Conservation (phyloP, 2,797 vertebrate species). For the Notamacropus eugenii region DNA sequence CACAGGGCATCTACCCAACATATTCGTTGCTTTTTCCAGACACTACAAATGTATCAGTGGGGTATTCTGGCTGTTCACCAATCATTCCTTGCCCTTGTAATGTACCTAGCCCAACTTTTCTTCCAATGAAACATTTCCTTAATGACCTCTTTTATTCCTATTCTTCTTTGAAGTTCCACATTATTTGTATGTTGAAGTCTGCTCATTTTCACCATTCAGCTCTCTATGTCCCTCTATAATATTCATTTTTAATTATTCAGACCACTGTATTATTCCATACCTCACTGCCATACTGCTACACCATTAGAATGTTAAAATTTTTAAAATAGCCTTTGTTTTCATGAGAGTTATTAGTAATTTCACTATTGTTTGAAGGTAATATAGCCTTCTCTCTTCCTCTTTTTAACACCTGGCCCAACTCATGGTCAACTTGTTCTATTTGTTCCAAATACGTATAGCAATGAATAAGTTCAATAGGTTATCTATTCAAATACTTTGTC, state of each 20-base stretch:
- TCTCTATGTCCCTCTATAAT: neutral
- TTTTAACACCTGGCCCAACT: neutral
- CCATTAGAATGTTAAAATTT: neutral
- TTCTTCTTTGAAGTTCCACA: neutral
- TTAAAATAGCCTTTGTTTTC: neutral
- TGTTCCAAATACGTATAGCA: neutral
- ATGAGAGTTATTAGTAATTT: neutral
- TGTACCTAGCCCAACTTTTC: neutral
- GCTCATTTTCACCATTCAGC: neutral
- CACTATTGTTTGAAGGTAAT: neutral
- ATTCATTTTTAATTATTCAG: neutral
- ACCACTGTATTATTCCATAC: neutral
- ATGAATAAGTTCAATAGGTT: neutral
- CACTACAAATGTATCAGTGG: neutral
- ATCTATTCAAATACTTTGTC: neutral
- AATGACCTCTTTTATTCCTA: neutral
- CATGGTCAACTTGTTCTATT: neutral
- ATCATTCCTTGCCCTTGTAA: neutral
- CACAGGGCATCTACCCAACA: neutral
- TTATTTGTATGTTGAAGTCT: neutral
- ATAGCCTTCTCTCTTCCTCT: neutral
- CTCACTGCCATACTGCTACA: neutral
- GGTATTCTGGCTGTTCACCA: neutral
- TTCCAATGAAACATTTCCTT: neutral
- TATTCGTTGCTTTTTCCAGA: neutral